These are phyloP conservation scores for Prionailurus viverrinus DNA, from an alignment of 2,113 vertebrate genomes.

Conservation along the genomic window DNA sequence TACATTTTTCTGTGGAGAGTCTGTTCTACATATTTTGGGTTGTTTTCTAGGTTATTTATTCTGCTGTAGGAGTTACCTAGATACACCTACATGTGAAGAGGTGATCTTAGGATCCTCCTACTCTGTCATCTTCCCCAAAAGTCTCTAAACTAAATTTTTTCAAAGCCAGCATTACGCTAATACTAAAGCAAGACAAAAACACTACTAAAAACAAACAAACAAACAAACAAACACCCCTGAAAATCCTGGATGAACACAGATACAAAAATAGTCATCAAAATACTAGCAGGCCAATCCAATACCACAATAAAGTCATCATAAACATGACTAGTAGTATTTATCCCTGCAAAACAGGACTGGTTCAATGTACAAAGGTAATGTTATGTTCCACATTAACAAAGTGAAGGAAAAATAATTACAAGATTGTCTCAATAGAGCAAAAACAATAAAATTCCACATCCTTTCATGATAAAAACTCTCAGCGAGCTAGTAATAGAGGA, in stretches of 20 bases:
- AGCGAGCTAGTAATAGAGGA: background rate
- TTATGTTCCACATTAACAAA: background rate
- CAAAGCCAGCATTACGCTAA: background rate
- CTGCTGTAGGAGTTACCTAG: background rate
- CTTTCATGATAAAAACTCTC: background rate
- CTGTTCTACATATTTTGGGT: background rate
- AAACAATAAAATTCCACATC: background rate
- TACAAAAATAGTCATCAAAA: background rate
- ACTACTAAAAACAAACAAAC: background rate
- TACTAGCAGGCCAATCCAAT: background rate
- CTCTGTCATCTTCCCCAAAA: background rate
- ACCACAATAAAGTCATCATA: background rate
- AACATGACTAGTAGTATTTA: background rate
- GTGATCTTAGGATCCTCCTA: background rate
- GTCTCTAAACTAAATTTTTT: background rate
- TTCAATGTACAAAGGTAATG: background rate
- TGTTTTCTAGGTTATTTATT: background rate
- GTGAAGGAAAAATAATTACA: background rate
- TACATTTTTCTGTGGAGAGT: background rate
- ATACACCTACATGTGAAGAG: background rate
- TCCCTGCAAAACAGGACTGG: background rate
- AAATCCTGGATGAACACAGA: background rate
- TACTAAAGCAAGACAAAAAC: background rate
- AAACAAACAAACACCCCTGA: background rate
- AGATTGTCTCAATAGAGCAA: background rate